Base-by-base conservation (phyloP, 2,888 invertebrate species). In the Trachelus stipa region DNA sequence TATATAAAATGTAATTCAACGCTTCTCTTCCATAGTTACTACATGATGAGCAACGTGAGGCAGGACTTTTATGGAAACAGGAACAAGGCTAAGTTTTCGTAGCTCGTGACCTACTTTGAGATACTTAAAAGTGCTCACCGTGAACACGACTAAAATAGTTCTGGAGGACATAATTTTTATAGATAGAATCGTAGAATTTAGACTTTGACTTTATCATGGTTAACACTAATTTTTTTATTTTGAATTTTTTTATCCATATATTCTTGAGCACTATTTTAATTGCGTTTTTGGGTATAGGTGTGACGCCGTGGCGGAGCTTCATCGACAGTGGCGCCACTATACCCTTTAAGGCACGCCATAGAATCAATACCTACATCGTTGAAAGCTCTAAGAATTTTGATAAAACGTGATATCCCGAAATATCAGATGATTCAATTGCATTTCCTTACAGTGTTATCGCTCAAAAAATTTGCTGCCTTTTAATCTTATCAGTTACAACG, bases 21-120 rank as follows among this genome's bases (percentile, higher is more conserved):
- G 23, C 56, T 56, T 2, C 0, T 56, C 56, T 23, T 56, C 9
- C 23, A 23, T 23, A 56, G 2, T 56, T 23, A 2, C 0, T 23
- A 9, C 56, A 6, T 23, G 23, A 56, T 69, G 68, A 69, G 23
- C 23, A 56, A 23, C 23, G 2, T 0, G 56, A 9, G 9, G 56
- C 56, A 9, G 23, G 56, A 56, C 56, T 56, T 56, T 23, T 56
- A 56, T 76, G 74, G 75, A 74, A 88, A 87, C 81, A 83, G 80
- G 87, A 86, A 85, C 88, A 89, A 87, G 88, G 88, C 79, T 79
- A 81, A 79, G 74, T 83, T 86, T 86, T 86, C 81, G 82, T 84
- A 80, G 79, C 76, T 78, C 23, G 31, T 76, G 87, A 83, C 85
- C 87, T 82, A 86, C 82, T 83, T 88, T 69, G 78, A 34, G n/a